Evolutionary conservation across 1,140 invertebrate genomes (phyloP).

Genomic region (Lasioglossum baleicum): DNA sequence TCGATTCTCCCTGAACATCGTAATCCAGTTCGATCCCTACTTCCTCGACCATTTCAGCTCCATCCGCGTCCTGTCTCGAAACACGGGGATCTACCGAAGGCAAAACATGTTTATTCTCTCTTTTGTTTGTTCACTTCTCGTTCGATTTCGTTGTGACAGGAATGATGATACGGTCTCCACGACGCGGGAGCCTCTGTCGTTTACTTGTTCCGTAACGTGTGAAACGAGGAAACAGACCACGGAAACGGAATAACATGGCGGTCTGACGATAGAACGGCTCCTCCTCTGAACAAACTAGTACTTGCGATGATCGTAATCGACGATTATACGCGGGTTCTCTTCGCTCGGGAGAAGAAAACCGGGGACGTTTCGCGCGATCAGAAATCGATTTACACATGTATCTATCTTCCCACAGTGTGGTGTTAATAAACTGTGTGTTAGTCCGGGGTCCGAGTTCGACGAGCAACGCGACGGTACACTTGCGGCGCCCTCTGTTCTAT

Average conservation of each 20-base stretch:
- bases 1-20: neutral
- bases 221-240: slow-evolving; percentile 11
- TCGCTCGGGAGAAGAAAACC: too few relatives aligned
- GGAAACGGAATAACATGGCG: slow-evolving; percentile 14
- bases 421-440: neutral
- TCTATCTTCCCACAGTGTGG: neutral
- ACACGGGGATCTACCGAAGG: slow-evolving; percentile 37
- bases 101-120: slow-evolving; percentile 6
- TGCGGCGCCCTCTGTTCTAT: neutral
- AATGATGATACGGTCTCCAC: slow-evolving; percentile 39
- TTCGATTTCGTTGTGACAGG: slow-evolving; percentile 52
- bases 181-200: slow-evolving; percentile 3
- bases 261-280: neutral
- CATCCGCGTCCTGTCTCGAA: slow-evolving; percentile 32
- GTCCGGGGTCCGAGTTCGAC: slow-evolving; percentile 36
- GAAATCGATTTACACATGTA: neutral
- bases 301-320: too few relatives aligned
- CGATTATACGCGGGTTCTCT: too few relatives aligned
- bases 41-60: neutral
- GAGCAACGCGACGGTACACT: slow-evolving; percentile 43
- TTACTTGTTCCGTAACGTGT: slow-evolving; percentile 3
- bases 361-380: neutral
- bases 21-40: neutral
- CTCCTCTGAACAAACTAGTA: neutral
- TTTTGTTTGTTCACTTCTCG: neutral